Evolutionary conservation across 1,140 invertebrate species (phyloP), one percentile per base, ranked within the genome.

Genomic region (Bombus turneri): DNA sequence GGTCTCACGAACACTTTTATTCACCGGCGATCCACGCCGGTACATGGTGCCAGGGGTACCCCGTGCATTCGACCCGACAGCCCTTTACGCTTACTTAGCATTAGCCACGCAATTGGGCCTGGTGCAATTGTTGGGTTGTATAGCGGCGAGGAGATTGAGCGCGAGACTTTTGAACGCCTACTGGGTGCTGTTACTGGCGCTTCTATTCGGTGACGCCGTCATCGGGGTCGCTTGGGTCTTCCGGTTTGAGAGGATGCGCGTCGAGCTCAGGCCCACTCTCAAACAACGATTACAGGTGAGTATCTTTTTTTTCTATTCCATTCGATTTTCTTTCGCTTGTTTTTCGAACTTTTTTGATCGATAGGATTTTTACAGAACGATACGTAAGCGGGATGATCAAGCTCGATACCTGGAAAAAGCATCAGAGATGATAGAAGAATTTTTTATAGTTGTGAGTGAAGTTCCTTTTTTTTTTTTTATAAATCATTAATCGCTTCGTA

Each of bases 201-300:
- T 98, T 3, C 96, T 98, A 12, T 97, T 98, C 88, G 98, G 98
- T 41, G 98, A 98, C 96, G 96, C 97, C 1, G 96, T 98, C 6
- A 96, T 98, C 53, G 98, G 98, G 28, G 96, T 98, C n/a, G 97
- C 98, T 87, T 98, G 98, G 98, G 96, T 98, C 81, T 97, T 98
- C 93, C 95, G 97, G 28, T 98, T 98, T 92, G 97, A 98, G 90
- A 96, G 96, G 83, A 97, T 98, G 81, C 96, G 97, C 88, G 95
- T 96, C 62, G 97, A 97, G 86, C 95, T 98, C 31, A 95, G 96
- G 78, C 97, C 97, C 0, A 96, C 96, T 59, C 95, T 98, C 31
- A 96, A 96, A 62, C 93, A 96, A 57, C 94, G 95, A 80, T 86
- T 94, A 22, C 95, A 87, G 95, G 95, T 93, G 34, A 47, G 79